These are phyloP conservation scores for Euleptes europaea DNA, from an alignment of 2,113 vertebrate genomes.

Conservation along the genomic window DNA sequence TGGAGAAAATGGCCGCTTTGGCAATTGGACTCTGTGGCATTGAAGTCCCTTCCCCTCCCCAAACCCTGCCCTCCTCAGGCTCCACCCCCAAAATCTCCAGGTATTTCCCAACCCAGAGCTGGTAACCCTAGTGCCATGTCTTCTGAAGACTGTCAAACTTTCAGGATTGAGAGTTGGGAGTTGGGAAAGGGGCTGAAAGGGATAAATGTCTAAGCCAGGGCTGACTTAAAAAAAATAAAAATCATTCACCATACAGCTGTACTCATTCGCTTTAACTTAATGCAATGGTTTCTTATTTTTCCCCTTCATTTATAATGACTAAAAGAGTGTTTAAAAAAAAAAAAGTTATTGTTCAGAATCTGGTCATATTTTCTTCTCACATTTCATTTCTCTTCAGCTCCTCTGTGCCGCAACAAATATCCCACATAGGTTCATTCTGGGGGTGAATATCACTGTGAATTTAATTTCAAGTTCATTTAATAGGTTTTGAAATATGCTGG, in stretches of 20 bases:
- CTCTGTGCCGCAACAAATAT: background rate
- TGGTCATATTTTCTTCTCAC: background rate
- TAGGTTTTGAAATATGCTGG: constrained; percentile 9
- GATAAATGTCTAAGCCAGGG: too few species aligned
- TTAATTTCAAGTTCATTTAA: constrained; percentile 29
- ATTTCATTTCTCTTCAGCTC: background rate
- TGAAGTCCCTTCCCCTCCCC: too few species aligned
- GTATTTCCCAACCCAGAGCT: too few species aligned
- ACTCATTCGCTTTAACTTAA: too few species aligned
- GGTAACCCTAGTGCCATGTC: too few species aligned
- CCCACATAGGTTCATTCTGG: constrained; percentile 1
- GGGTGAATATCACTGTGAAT: constrained; percentile 18
- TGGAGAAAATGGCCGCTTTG: too few species aligned
- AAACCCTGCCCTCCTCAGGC: too few species aligned
- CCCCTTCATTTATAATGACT: background rate
- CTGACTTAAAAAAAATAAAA: too few species aligned
- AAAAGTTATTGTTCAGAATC: background rate
- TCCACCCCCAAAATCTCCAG: too few species aligned
- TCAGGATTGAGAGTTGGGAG: background rate
- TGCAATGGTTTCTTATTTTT: background rate
- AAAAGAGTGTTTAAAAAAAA: background rate
- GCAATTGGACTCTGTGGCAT: too few species aligned
- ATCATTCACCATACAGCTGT: too few species aligned
- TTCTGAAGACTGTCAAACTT: background rate
- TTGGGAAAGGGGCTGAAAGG: background rate